These are phyloP conservation scores for Meloe dianella DNA, from an alignment of 2,888 invertebrate species.

Conservation along the genomic window DNA sequence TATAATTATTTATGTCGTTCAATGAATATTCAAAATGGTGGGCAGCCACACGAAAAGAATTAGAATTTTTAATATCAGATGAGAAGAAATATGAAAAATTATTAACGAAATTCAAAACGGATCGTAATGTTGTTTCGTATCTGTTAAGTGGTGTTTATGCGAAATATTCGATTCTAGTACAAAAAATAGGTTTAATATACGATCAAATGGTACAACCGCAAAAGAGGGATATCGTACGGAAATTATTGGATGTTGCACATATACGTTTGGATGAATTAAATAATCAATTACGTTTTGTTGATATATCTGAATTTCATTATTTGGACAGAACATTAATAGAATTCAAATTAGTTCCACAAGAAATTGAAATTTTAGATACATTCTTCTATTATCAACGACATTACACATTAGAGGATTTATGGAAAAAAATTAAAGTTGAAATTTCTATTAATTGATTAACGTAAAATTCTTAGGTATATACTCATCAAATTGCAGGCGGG, in stretches of 20 bases:
- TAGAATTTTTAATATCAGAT: slow-evolving; percentile 54
- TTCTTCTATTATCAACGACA: slow-evolving; percentile 68
- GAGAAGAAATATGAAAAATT: slow-evolving; percentile 52
- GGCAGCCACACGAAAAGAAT: slow-evolving; percentile 58
- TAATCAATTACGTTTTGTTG: slow-evolving; percentile 63
- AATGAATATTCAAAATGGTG: slow-evolving; percentile 62
- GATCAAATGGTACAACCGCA: slow-evolving; percentile 69
- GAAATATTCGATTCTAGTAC: slow-evolving; percentile 63
- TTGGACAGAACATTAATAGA: slow-evolving; percentile 74
- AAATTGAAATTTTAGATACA: slow-evolving; percentile 69
- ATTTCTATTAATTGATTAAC: slow-evolving; percentile 6
- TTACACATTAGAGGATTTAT: slow-evolving; percentile 53
- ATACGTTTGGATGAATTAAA: slow-evolving; percentile 66
- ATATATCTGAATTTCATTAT: slow-evolving; percentile 71
- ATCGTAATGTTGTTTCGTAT: slow-evolving; percentile 62
- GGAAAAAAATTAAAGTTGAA: slow-evolving; percentile 43
- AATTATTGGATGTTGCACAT: slow-evolving; percentile 66
- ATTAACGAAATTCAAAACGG: slow-evolving; percentile 50
- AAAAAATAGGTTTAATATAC: slow-evolving; percentile 66
- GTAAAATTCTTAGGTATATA: background rate
- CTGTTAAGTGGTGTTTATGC: slow-evolving; percentile 62
- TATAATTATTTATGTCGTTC: slow-evolving; percentile 59
- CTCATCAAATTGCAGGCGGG: slow-evolving; percentile 39
- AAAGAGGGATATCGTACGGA: slow-evolving; percentile 64
- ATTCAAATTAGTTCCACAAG: slow-evolving; percentile 71